phyloP scores from a whole-genome alignment of 2,797 vertebrate genomes.

The Glyptemys insculpta region DNA sequence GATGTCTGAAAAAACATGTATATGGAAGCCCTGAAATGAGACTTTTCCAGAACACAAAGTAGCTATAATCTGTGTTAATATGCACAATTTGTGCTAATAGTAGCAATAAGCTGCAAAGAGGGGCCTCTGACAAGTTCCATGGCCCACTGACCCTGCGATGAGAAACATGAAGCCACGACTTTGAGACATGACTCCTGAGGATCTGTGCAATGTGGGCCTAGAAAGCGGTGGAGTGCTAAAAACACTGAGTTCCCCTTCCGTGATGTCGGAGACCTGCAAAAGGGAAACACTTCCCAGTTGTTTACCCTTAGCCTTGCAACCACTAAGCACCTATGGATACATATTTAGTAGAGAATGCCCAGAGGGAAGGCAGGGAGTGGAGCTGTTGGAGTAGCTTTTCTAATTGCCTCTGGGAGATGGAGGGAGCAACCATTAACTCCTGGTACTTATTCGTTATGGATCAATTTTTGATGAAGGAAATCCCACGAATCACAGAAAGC shows the following conservation, averaged over 20 bases:
- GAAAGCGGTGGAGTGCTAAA: not conserved
- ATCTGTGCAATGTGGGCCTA: not conserved
- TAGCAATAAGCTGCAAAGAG: fast-evolving
- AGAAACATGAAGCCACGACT: not conserved
- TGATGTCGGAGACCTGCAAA: not conserved
- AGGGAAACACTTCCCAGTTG: not conserved
- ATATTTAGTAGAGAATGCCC: not conserved
- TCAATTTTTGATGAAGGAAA: constrained; percentile 1
- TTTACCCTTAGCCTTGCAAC: not conserved
- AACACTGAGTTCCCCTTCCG: not conserved
- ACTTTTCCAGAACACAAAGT: not conserved
- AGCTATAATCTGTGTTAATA: not conserved
- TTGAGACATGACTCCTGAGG: not conserved
- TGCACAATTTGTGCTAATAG: not conserved
- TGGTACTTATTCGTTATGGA: not conserved
- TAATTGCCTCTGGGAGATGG: not conserved
- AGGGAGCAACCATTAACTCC: not conserved
- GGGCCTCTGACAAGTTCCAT: not conserved
- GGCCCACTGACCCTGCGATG: not conserved
- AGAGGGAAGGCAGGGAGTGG: not conserved
- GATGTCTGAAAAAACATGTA: not conserved
- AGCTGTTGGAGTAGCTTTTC: not conserved
- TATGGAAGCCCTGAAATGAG: not conserved
- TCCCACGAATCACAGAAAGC: not conserved
- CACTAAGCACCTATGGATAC: not conserved